phyloP scores from a whole-genome alignment of 2,113 vertebrate species.

The Zapus hudsonius region DNA sequence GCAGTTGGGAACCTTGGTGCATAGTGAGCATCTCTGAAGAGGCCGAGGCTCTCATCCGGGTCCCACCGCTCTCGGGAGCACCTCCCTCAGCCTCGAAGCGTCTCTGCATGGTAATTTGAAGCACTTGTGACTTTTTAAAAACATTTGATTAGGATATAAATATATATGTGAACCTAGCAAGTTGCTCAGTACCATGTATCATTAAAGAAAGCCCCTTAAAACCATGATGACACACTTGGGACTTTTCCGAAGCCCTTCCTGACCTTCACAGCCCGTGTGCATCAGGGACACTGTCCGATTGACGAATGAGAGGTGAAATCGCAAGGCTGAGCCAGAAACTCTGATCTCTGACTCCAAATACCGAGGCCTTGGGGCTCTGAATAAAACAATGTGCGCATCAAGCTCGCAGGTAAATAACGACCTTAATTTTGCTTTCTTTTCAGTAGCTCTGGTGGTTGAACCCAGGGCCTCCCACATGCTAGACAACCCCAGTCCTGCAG shows the following conservation, averaged over 20 bases:
- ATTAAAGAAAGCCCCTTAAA: no score
- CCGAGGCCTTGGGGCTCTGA: not conserved
- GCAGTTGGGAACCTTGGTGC: not conserved
- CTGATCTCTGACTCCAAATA: not conserved
- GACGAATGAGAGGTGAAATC: not conserved
- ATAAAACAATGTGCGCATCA: not conserved
- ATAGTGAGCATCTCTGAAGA: not conserved
- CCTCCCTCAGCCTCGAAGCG: no score
- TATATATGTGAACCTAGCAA: no score
- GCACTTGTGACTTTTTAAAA: not conserved
- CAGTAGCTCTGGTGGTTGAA: not conserved
- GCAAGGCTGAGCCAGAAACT: not conserved
- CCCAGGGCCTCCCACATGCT: not conserved
- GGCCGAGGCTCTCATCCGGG: no score
- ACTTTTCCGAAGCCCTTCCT: not conserved
- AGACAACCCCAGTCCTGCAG: not conserved
- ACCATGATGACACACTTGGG: no score
- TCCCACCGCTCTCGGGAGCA: not conserved
- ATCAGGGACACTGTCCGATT: not conserved
- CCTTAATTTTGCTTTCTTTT: not conserved
- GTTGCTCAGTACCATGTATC: no score
- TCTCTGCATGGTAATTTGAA: not conserved
- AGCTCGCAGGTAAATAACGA: not conserved
- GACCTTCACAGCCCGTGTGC: not conserved
- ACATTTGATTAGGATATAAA: no score